Base-by-base conservation (phyloP, 2,888 invertebrate species). In the Xiphydria camelus region DNA sequence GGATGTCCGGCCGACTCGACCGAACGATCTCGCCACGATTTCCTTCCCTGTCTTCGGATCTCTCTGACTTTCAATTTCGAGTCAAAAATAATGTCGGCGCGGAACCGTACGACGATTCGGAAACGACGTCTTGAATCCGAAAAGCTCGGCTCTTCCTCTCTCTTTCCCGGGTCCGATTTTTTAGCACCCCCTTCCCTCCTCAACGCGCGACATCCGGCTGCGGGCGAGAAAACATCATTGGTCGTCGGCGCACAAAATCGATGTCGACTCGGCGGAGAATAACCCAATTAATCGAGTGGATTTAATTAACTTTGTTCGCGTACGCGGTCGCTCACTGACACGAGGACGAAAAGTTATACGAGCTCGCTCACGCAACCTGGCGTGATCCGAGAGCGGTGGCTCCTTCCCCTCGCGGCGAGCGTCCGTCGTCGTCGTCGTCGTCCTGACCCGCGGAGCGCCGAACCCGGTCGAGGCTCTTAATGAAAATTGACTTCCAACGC, bases 241-340 rank as follows among this genome's bases (percentile, higher is more conserved):
- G 12, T 4, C n/a, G n/a, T n/a, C n/a, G n/a, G 43, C 21, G 22
- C 14, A 39, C 43, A 42, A 56, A 56, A 58, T 58, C 56, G 58
- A 50, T 46, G 36, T 39, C 41, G 35, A 37, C 42, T 43, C 50
- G 51, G 58, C n/a, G n/a, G 62, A 61, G 64, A 66, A 67, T 66
- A 68, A 66, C 59, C 62, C 62, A 69, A 70, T 70, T 68, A 68
- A 68, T 66, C 61, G 62, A 64, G 59, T 55, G 61, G 60, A 64
- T 66, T 66, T 68, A 69, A 70, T 70, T 68, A 68, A 69, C 57
- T 64, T 51, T 40, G 53, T 41, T 41, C 36, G 25, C 23, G 47
- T 33, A 5, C 15, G 10, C 26, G n/a, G 21, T 2, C 3, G 37
- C 40, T 9, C 17, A 33, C 12, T n/a, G 15, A 32, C 7, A 21